These are phyloP conservation scores for Valencia hispanica DNA, from an alignment of 2,797 vertebrate species.

Conservation along the genomic window DNA sequence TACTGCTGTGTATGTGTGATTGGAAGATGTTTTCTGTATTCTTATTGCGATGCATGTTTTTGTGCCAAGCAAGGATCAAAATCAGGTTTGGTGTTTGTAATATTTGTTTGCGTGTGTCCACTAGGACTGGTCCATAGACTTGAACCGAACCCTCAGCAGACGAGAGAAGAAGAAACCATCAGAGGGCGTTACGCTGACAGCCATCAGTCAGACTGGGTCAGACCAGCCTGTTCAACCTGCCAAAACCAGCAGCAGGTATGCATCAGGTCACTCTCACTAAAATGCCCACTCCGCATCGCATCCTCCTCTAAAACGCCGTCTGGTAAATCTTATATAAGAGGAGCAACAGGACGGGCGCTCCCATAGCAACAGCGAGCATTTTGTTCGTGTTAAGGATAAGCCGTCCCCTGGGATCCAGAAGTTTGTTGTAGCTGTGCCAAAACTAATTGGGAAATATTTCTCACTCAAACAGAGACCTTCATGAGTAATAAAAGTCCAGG, in stretches of 20 bases:
- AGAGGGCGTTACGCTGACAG: conserved; percentile 92
- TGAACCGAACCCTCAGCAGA: conserved; percentile 93
- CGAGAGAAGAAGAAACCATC: conserved; percentile 92
- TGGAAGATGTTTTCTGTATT: not conserved
- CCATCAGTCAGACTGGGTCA: conserved; percentile 88
- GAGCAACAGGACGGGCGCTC: conserved; percentile 7
- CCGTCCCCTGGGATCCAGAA: conserved; percentile 18
- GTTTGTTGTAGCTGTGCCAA: conserved; percentile 49
- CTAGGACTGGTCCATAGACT: conserved; percentile 94
- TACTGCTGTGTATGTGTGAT: conserved; percentile 42
- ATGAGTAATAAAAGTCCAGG: conserved; percentile 9
- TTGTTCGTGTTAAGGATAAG: conserved; percentile 49
- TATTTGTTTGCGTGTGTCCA: conserved; percentile 27
- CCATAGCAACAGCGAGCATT: conserved; percentile 57
- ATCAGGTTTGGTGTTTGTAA: not conserved
- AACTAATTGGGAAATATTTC: conserved; percentile 57
- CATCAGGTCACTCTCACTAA: conserved; percentile 9
- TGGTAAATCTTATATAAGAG: conserved; percentile 29
- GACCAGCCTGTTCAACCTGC: conserved; percentile 81
- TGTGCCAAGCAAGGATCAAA: not conserved
- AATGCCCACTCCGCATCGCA: not conserved
- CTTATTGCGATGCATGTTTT: conserved; percentile 25
- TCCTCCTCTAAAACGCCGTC: conserved; percentile 33
- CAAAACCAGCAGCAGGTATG: conserved; percentile 88
- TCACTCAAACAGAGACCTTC: conserved; percentile 7